Evolutionary conservation across 2,797 vertebrate species (phyloP), one percentile per base, ranked within the genome.

Genomic region (Poecilia picta): DNA sequence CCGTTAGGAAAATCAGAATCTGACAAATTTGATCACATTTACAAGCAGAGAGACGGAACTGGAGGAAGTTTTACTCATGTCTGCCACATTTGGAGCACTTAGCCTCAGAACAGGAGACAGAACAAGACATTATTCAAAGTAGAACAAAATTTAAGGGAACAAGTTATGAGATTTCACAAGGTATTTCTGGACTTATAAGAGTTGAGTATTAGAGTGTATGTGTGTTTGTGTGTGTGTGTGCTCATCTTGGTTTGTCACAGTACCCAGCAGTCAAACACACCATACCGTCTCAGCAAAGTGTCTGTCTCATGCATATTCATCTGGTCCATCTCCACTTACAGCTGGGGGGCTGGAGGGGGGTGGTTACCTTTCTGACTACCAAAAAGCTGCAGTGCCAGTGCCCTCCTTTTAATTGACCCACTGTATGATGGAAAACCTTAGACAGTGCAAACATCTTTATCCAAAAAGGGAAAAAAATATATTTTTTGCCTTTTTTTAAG

Each of bases 261-360:
- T 79, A 80, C 81, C 72, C 70, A 72, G 64, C 70, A 23, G 46
- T 77, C 71, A 91, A 93, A 91, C 89, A 90, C 70, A 79, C 82
- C 79, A 46, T 89, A 90, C 90, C 82, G 90, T 92, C 84, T 93
- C 91, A 94, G 89, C 90, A 89, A 80, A 91, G 79, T 77, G 86
- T 87, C 73, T 78, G 74, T 80, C 83, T 94, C 86, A 92, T 94
- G 83, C 81, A 95, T 94, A 95, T 93, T 93, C 83, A 93, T 88
- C n/a, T 66, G 62, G 77, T 86, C 86, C 77, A 83, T 85, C 80
- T 81, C 83, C 81, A 77, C 87, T 84, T 84, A 77, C 79, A 91
- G 90, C 93, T 92, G 85, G 93, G 23, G 79, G 77, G 59, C 2
- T 5, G 28, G 15, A 1, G 1, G 8, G 0, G 18, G 8, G 20